Base-by-base conservation (phyloP, 2,797 vertebrate genomes). In the Enteromius treurensis region DNA sequence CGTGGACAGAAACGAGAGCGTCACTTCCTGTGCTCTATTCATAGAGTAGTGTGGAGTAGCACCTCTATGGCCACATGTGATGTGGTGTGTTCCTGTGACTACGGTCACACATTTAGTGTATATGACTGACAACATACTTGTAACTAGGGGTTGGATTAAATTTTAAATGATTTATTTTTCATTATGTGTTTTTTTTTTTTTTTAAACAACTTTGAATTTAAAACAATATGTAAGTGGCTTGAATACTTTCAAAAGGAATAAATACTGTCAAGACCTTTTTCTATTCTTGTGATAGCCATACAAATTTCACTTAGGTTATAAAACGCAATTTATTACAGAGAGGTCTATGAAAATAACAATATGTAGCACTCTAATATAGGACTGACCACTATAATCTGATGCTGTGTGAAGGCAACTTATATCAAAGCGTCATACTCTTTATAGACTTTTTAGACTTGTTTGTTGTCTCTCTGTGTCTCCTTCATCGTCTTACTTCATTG, bases 1-100 rank as follows among this genome's bases (percentile, higher is more conserved):
- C 88, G 87, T 86, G 89, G 88, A 91, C 88, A 91, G 90, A 78
- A 58, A 67, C 26, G 86, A 88, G 87, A 88, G 88, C 88, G 60
- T 75, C 79, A 85, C 78, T 80, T 75, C 83, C 83, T 80, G 49
- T 76, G 23, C 29, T 51, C 78, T 80, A 80, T 69, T 70, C 26
- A 85, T 77, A 62, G 78, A 68, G 70, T 34, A n/a, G 60, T n/a
- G 1, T 65, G 23, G 34, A 84, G 53, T n/a, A 55, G 37, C 70
- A 79, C 69, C 83, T 68, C 78, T 40, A 69, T 21, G 53, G 40
- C 62, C 65, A 75, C 71, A 76, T 69, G 29, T 14, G 58, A 29
- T 26, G 17, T 65, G 23, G 49, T 14, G 81, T n/a, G 34, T 76
- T 77, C 45, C 71, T 67, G 68, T 73, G 42, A 42, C 11, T 58